These are phyloP conservation scores for Montipora cactus DNA, from an alignment of 64 coral and sea anemone genomes.

Conservation along the genomic window DNA sequence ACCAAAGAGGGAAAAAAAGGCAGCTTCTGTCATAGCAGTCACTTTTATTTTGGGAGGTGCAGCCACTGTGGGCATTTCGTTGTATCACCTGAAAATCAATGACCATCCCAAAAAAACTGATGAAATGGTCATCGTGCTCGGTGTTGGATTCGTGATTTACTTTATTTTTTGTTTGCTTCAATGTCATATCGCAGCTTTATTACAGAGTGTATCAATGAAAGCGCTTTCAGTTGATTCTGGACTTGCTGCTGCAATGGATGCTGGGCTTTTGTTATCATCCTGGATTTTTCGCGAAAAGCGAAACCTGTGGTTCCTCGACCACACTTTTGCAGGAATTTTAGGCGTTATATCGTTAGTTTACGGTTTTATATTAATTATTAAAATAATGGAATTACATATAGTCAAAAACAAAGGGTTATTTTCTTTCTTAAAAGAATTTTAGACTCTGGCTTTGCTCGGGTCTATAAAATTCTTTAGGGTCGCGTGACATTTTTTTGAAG, in stretches of 20 bases:
- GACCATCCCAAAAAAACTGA: slow-evolving; percentile 23
- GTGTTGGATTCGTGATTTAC: not conserved
- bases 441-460: too few relatives aligned
- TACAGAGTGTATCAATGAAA: slow-evolving; percentile 13
- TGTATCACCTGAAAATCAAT: slow-evolving; percentile 18
- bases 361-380: not conserved
- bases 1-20: slow-evolving; percentile 7
- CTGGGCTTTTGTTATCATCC: not conserved
- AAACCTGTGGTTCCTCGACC: slow-evolving; percentile 39
- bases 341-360: slow-evolving; percentile 10
- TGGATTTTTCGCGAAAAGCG: not conserved
- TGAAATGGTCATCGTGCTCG: slow-evolving; percentile 2
- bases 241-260: slow-evolving; percentile 5
- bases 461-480: too few relatives aligned
- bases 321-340: not conserved
- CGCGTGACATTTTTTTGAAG: too few relatives aligned
- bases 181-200: not conserved
- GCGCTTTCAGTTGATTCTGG: slow-evolving; percentile 23
- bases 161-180: not conserved
- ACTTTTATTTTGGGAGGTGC: slow-evolving; percentile 6
- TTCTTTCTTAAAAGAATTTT: not conserved
- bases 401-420: not conserved
- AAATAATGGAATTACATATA: not conserved
- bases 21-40: not conserved
- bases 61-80: slow-evolving; percentile 2